These are phyloP conservation scores for Hemiscyllium ocellatum DNA, from an alignment of 2,113 vertebrate genomes.

Conservation along the genomic window DNA sequence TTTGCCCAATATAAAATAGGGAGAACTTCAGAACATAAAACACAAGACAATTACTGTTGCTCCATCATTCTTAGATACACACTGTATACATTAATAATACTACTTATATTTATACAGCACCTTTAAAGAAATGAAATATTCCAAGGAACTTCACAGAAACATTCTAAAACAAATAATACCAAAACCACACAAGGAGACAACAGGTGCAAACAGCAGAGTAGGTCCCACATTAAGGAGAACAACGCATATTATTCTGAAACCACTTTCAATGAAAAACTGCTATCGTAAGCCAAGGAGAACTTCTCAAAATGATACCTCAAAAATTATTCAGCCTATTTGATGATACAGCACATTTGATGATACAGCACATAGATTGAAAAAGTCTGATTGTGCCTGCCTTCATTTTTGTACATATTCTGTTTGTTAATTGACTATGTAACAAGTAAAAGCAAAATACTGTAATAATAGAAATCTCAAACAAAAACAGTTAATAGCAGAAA, in stretches of 20 bases:
- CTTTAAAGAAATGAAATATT: background rate
- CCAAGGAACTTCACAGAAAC: background rate
- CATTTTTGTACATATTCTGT: background rate
- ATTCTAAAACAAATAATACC: background rate
- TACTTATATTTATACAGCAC: background rate
- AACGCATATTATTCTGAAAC: background rate
- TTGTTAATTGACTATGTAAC: background rate
- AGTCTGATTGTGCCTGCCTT: background rate
- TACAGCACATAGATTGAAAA: background rate
- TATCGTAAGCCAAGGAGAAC: background rate
- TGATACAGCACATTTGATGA: background rate
- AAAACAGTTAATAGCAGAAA: background rate
- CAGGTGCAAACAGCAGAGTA: background rate
- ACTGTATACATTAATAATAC: background rate
- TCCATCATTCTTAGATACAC: background rate
- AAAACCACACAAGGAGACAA: background rate
- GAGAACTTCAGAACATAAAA: background rate
- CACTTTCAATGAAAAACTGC: background rate
- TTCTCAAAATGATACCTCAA: background rate
- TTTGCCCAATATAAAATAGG: background rate
- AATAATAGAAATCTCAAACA: background rate
- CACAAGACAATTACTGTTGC: background rate
- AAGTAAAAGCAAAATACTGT: background rate
- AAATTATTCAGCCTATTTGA: background rate
- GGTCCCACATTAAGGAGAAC: background rate